Conservation (phyloP, 2,113 vertebrate genomes). For the Oreocharis arfaki region DNA sequence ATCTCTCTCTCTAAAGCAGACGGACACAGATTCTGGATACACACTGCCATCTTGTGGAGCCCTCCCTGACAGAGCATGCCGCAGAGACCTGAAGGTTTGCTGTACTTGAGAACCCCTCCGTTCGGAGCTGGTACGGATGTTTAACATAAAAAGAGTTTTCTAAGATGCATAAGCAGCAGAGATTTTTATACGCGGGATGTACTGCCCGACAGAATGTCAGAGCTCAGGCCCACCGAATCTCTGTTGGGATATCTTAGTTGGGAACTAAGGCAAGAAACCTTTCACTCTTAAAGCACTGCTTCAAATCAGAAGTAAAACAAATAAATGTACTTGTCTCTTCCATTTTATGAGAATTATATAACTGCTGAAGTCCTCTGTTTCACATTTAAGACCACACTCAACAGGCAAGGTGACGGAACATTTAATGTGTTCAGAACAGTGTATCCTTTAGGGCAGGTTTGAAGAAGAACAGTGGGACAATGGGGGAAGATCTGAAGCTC, state of each 20-base stretch:
- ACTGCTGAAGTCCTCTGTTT: background rate
- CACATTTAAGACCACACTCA: background rate
- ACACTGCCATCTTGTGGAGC: constrained; percentile 61
- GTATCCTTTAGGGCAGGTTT: background rate
- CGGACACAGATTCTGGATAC: background rate
- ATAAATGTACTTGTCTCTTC: background rate
- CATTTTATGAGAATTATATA: background rate
- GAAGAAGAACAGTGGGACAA: background rate
- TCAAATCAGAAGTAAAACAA: background rate
- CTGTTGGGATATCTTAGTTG: background rate
- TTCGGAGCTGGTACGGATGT: background rate
- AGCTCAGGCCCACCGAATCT: background rate
- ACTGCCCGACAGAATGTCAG: background rate
- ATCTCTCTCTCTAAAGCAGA: no score
- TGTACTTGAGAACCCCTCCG: rapidly evolving
- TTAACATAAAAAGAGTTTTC: background rate
- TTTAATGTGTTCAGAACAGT: background rate
- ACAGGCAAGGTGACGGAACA: background rate
- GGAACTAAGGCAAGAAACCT: background rate
- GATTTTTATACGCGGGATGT: rapidly evolving
- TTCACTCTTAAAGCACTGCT: background rate
- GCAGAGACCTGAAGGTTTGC: background rate
- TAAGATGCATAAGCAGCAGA: background rate
- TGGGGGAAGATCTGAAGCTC: background rate
- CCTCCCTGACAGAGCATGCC: background rate